phyloP scores from a whole-genome alignment of 2,797 vertebrate species.

The Monodelphis domestica region DNA sequence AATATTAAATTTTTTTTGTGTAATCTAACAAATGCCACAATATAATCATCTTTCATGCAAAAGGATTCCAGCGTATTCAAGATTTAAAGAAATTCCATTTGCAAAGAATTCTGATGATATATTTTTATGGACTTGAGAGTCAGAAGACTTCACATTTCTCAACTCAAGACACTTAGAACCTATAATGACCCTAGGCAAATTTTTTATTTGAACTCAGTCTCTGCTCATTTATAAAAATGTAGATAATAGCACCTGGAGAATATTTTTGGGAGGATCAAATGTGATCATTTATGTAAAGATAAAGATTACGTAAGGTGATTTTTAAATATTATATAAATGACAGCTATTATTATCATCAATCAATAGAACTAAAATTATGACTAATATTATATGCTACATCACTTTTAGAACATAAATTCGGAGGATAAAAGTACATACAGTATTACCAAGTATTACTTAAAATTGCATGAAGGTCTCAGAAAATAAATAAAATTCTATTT shows the following conservation, averaged over 20 bases:
- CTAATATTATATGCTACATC: background rate
- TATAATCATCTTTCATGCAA: slow-evolving; percentile 50
- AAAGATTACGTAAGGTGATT: background rate
- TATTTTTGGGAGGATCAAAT: background rate
- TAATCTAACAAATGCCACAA: slow-evolving; percentile 38
- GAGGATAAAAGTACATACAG: background rate
- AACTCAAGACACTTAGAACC: no score
- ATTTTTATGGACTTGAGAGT: background rate
- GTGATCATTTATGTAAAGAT: background rate
- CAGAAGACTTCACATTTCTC: background rate
- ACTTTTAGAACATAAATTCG: background rate
- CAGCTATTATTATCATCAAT: background rate
- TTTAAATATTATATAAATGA: background rate
- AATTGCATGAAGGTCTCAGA: background rate
- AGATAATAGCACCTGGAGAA: background rate
- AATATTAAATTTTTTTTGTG: no score
- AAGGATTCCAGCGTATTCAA: slow-evolving; percentile 42
- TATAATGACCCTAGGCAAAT: background rate
- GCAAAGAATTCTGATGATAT: background rate
- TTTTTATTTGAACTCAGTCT: background rate
- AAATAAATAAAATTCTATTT: background rate
- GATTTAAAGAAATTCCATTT: slow-evolving; percentile 14
- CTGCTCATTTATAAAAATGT: background rate
- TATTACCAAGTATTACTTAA: background rate
- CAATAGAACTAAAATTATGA: background rate